Conservation (phyloP, 2,113 vertebrate species). For the Arizona elegans region DNA sequence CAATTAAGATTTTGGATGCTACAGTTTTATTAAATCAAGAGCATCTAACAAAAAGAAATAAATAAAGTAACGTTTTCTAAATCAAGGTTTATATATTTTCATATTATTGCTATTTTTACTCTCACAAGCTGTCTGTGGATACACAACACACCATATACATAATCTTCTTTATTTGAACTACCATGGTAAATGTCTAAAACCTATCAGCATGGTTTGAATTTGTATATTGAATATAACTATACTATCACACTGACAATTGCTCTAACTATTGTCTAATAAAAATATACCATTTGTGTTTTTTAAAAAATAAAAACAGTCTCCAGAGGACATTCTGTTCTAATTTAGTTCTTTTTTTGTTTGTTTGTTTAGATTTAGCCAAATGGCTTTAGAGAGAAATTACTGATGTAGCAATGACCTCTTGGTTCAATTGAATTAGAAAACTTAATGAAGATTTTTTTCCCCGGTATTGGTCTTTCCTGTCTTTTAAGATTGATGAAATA, state of each 20-base stretch:
- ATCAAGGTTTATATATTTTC: not conserved
- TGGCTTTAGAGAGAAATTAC: slow-evolving; percentile 72
- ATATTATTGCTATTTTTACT: not conserved
- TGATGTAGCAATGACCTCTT: slow-evolving; percentile 67
- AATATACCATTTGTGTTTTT: slow-evolving; percentile 51
- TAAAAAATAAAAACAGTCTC: slow-evolving; percentile 56
- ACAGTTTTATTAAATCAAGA: slow-evolving; percentile 40
- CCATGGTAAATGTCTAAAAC: not conserved
- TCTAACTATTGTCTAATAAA: slow-evolving; percentile 59
- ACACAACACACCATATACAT: not conserved
- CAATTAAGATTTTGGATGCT: slow-evolving; percentile 48
- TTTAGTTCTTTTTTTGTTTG: slow-evolving; percentile 55
- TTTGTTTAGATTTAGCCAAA: slow-evolving; percentile 65
- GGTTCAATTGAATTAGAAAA: slow-evolving; percentile 70
- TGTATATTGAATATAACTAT: not conserved
- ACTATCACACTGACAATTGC: slow-evolving; percentile 42
- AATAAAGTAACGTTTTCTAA: slow-evolving; percentile 14
- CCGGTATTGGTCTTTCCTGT: slow-evolving; percentile 55
- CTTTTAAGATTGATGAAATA: slow-evolving; percentile 48
- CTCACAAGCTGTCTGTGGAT: not conserved
- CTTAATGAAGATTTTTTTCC: slow-evolving; percentile 65
- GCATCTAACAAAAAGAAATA: not conserved
- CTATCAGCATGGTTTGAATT: not conserved
- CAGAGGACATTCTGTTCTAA: slow-evolving; percentile 48
- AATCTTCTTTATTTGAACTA: not conserved